Base-by-base conservation (phyloP, 2,797 vertebrate genomes). In the Paramormyrops hopkinsi region DNA sequence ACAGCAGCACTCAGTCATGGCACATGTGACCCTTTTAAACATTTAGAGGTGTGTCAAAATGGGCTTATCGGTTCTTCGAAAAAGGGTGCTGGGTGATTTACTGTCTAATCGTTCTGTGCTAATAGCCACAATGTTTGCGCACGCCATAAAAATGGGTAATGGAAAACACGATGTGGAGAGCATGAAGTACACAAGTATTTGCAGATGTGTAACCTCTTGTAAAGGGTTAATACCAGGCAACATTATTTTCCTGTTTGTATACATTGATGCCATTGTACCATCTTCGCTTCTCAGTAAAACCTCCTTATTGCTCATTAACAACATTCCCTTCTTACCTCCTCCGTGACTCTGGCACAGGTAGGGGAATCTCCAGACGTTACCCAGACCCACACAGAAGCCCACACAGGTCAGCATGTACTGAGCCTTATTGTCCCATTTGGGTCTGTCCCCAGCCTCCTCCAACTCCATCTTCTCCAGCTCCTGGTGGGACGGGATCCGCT, bases 331-430 rank as follows among this genome's bases (percentile, higher is more conserved):
- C 93, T 22, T 96, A 99, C 98, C 98, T 98, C 98, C 98, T 93
- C 98, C 98, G 0, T 98, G 98, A 92, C 96, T 99, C 93, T 99
- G 84, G 48, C 84, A 86, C 48, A 86, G 84, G 50, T 86, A 96
- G 0, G 98, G 97, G 92, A 99, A 99, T 88, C 98, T 95, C 98
- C 98, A 99, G 50, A 99, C 98, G 0, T 99, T 99, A 89, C 98
- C 98, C 9, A 98, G 96, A 44, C 98, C 98, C 90, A 99, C 97
- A 54, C 98, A 99, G 95, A 99, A 99, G 86, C 98, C 98, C 92
- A 99, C 92, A 0, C 98, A 99, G 0, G 98, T 99, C 92, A 99
- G 96, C 96, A 99, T 96, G 50, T 99, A 99, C 93, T 99, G 98
- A 41, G 97, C 92, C 92, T 99, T 99, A 95, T 98, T 99, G 94